These are phyloP conservation scores for Boulengeromyrus knoepffleri DNA, from an alignment of 2,113 vertebrate genomes.

Conservation along the genomic window DNA sequence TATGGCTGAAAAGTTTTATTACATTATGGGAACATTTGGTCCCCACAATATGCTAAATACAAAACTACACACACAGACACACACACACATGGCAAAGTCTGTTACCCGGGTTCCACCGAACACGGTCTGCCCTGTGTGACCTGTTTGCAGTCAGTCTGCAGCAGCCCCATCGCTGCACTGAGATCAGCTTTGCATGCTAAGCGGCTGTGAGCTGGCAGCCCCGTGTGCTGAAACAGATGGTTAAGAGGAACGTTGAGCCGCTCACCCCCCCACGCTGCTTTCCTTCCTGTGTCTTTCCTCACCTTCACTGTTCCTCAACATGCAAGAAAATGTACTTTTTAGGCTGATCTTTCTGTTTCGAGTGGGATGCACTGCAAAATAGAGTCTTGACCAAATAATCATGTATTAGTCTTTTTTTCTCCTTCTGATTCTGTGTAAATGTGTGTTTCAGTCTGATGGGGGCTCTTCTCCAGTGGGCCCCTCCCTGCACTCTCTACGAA, in stretches of 20 bases:
- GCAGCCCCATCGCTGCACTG: background rate
- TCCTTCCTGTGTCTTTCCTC: background rate
- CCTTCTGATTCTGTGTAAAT: background rate
- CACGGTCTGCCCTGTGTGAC: background rate
- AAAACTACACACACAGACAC: background rate
- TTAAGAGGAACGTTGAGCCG: background rate
- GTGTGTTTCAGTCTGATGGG: constrained; percentile 50
- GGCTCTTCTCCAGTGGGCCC: constrained; percentile 48
- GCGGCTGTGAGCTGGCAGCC: background rate
- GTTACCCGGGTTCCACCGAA: background rate
- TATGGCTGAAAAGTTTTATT: background rate
- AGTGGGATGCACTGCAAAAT: background rate
- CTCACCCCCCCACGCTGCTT: background rate
- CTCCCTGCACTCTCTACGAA: constrained; percentile 76
- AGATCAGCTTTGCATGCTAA: background rate
- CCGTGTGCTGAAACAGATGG: background rate
- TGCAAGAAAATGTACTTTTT: background rate
- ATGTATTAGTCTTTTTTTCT: background rate
- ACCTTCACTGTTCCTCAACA: background rate
- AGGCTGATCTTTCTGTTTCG: background rate
- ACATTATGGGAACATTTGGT: background rate
- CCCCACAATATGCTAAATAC: background rate
- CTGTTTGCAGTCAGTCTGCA: background rate
- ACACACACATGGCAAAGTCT: background rate
- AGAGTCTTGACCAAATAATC: background rate